Conservation (phyloP, 2,888 invertebrate genomes). For the Tetragonisca angustula region DNA sequence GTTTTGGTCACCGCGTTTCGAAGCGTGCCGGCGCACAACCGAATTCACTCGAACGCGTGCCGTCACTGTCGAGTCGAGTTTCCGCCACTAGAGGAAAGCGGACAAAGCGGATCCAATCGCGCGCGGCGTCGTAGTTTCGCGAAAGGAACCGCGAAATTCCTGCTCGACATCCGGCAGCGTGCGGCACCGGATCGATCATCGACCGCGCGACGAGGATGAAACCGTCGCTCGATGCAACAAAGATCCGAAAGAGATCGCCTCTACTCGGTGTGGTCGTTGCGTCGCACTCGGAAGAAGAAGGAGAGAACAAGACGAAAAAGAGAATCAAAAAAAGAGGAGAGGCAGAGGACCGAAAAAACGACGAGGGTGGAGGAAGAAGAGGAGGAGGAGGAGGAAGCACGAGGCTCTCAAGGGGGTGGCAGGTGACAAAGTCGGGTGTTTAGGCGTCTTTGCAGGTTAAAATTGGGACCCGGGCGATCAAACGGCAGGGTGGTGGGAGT, state of each 20-base stretch:
- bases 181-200: constrained; percentile 14
- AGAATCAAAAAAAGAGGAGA: background rate
- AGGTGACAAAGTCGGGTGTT: constrained; percentile 80
- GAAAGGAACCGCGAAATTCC: constrained; percentile 27
- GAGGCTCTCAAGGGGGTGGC: constrained; percentile 60
- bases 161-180: no score
- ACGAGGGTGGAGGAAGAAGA: no score
- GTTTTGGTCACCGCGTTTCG: constrained; percentile 38
- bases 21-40: background rate
- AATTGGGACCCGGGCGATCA: constrained; percentile 73
- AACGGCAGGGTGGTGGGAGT: constrained; percentile 58
- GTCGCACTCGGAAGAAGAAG: background rate
- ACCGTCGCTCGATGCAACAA: background rate
- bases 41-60: constrained; percentile 14
- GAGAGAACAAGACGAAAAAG: no score
- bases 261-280: background rate
- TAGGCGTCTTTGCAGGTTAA: constrained; percentile 72
- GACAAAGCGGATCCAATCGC: constrained; percentile 16
- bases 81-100: background rate
- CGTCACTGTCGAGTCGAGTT: constrained; percentile 20
- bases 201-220: constrained; percentile 11
- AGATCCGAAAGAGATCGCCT: background rate
- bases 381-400: constrained; percentile 10
- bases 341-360: background rate
- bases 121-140: no score